Percentiles rank a stretch among this genome's conserved stretches.
Evolutionary conservation across 2,888 invertebrate species (phyloP).

Genomic region (Priocnemis perturbator): DNA sequence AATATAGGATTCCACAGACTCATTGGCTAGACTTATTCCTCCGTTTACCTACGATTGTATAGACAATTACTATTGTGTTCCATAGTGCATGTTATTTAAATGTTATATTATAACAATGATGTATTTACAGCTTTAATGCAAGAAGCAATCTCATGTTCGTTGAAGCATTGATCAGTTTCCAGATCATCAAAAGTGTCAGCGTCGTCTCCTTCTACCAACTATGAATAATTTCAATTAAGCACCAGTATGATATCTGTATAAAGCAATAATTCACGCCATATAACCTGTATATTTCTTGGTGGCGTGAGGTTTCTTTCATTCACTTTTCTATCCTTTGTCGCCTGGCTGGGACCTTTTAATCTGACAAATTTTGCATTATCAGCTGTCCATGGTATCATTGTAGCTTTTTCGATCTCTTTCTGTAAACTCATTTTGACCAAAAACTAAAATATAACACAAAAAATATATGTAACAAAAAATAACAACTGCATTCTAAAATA

Average conservation of each 20-base stretch:
- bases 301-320: slow-evolving; percentile 13
- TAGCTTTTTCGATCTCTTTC: slow-evolving; percentile 14
- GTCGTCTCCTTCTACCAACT: not conserved
- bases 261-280: not conserved
- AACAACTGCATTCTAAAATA: no score
- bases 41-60: slow-evolving; percentile 32
- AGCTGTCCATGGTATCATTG: not conserved
- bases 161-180: slow-evolving; percentile 5
- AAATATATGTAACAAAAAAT: no score
- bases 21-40: slow-evolving; percentile 39
- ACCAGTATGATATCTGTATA: not conserved
- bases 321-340: slow-evolving; percentile 19
- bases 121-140: slow-evolving; percentile 36
- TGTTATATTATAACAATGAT: not conserved
- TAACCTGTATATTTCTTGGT: slow-evolving; percentile 21
- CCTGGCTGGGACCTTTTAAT: slow-evolving; percentile 11
- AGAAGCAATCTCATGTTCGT: slow-evolving; percentile 24
- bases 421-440: slow-evolving; percentile 10
- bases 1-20: slow-evolving; percentile 22
- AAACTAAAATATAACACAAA: no score
- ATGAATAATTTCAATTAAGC: not conserved
- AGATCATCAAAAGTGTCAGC: not conserved
- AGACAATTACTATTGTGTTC: not conserved
- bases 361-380: slow-evolving; percentile 6
- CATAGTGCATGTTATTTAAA: not conserved